phyloP scores from a whole-genome alignment of 2,797 vertebrate genomes.

The Sandelia bainsii region DNA sequence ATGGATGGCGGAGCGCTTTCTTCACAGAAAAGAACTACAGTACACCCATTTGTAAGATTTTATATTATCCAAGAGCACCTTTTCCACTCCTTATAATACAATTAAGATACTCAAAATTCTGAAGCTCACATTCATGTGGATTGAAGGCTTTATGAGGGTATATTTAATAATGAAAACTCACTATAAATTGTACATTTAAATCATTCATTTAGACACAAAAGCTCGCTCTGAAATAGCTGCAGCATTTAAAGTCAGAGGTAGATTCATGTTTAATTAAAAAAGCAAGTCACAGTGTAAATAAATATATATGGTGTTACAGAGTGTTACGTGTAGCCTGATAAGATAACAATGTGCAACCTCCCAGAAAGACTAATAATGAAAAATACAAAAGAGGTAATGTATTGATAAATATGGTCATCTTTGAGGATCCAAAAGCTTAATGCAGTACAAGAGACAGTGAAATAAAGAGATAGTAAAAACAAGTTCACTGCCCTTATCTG shows the following conservation, averaged over 20 bases:
- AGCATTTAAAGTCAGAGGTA: conserved; percentile 14
- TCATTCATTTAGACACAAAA: neutral
- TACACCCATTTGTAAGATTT: conserved; percentile 34
- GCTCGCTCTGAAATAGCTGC: neutral
- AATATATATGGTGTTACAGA: neutral
- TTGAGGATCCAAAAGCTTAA: conserved; percentile 1
- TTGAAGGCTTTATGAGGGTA: conserved; percentile 1
- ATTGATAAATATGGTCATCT: conserved; percentile 18
- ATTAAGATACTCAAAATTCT: conserved; percentile 20
- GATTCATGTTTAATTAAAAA: conserved; percentile 34
- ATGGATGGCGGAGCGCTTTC: conserved; percentile 34
- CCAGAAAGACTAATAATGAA: neutral
- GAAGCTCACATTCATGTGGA: conserved; percentile 1
- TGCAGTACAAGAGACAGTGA: neutral
- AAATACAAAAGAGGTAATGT: conserved; percentile 31
- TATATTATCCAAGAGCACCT: conserved; percentile 19
- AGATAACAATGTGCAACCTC: neutral
- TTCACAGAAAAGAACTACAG: conserved; percentile 15
- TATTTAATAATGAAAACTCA: conserved; percentile 7
- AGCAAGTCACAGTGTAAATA: neutral
- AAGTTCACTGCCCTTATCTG: conserved; percentile 53
- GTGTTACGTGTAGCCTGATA: neutral
- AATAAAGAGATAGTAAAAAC: conserved; percentile 30
- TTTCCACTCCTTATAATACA: neutral
- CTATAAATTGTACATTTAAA: neutral